A percentile compares a stretch with the other conserved stretches of the same genome.
Evolutionary conservation across 2,113 vertebrate species (phyloP).

Genomic region (Chelonoidis abingdonii): DNA sequence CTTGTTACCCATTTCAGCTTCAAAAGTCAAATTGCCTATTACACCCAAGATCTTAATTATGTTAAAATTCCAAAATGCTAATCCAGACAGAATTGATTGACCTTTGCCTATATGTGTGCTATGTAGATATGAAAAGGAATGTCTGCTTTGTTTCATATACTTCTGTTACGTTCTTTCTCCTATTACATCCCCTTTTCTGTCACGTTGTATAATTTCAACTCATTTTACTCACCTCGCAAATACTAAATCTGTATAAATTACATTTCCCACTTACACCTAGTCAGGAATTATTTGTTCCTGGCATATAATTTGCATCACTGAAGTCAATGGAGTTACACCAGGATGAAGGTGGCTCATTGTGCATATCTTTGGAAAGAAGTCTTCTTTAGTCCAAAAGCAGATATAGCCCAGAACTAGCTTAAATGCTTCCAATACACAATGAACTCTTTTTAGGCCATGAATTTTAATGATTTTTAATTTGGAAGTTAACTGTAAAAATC

Average conservation of each 20-base stretch:
- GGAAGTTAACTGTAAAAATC: not conserved
- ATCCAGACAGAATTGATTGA: not conserved
- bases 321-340: not conserved
- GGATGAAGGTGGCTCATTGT: not conserved
- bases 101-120: not conserved
- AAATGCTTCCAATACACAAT: not conserved
- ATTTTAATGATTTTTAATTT: not conserved
- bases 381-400: not conserved
- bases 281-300: not conserved
- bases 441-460: no score
- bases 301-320: not conserved
- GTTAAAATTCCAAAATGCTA: not conserved
- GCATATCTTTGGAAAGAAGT: not conserved
- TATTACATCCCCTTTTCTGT: not conserved
- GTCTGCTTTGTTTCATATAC: rapidly evolving
- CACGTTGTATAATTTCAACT: not conserved
- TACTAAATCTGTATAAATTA: not conserved
- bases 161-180: not conserved
- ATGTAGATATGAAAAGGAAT: not conserved
- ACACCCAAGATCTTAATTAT: not conserved
- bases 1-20: not conserved
- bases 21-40: not conserved
- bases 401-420: not conserved
- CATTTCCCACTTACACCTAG: not conserved
- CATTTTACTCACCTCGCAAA: not conserved